phyloP scores from a whole-genome alignment of 2,888 invertebrate genomes.

The Eurytoma californica region DNA sequence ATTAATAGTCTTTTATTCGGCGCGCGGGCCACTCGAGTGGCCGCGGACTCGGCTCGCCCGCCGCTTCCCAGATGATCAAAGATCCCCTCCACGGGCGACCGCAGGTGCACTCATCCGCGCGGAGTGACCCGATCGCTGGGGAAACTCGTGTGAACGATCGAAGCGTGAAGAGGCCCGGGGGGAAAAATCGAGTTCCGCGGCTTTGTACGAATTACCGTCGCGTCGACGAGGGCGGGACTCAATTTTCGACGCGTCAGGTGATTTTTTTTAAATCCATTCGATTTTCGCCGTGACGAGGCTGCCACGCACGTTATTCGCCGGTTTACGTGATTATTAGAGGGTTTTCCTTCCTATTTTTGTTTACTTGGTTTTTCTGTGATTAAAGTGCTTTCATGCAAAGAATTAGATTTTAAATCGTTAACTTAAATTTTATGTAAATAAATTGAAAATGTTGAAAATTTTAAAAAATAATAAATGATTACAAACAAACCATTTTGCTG shows the following conservation, averaged over 20 bases:
- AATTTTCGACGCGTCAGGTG: constrained; percentile 42
- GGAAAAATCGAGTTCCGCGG: constrained; percentile 19
- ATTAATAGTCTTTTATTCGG: constrained; percentile 57
- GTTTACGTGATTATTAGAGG: no score
- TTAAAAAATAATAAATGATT: no score
- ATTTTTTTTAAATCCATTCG: constrained; percentile 7
- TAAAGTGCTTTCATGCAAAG: no score
- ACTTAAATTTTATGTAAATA: no score
- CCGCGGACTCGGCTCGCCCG: background rate
- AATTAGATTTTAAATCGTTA: no score
- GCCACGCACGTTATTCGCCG: no score
- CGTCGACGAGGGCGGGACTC: constrained; percentile 20
- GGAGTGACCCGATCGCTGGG: no score
- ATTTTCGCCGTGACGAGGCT: no score
- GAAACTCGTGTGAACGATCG: background rate
- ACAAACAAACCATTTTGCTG: no score
- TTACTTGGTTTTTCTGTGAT: no score
- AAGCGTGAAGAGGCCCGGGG: constrained; percentile 9
- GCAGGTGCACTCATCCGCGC: constrained; percentile 14
- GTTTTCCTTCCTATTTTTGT: no score
- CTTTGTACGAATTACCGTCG: background rate
- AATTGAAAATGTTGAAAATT: no score
- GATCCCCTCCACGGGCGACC: constrained; percentile 13
- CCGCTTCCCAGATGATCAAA: constrained; percentile 47
- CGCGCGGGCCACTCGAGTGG: background rate